Evolutionary conservation across 1,140 invertebrate species (phyloP).

Genomic region (Harpegnathos saltator): DNA sequence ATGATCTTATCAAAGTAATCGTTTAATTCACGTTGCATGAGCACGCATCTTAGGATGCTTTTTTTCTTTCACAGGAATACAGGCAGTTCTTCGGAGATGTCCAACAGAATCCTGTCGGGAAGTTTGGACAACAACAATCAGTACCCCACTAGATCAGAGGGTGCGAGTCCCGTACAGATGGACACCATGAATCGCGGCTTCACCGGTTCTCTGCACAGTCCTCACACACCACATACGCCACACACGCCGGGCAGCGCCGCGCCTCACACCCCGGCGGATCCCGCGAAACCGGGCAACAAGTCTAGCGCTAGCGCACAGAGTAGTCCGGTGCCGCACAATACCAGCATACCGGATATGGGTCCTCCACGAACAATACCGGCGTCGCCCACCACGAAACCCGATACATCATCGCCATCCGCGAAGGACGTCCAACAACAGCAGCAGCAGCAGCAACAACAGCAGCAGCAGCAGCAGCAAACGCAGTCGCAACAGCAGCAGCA

Average conservation of each 20-base stretch:
- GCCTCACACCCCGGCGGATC: constrained; percentile 82
- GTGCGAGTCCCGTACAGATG: constrained; percentile 83
- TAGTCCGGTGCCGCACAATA: constrained; percentile 82
- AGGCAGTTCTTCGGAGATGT: constrained; percentile 78
- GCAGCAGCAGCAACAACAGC: constrained; percentile 76
- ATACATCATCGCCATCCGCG: constrained; percentile 82
- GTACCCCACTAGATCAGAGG: constrained; percentile 80
- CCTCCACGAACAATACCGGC: constrained; percentile 83
- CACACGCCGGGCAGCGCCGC: constrained; percentile 82
- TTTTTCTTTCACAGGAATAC: constrained; percentile 73
- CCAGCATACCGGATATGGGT: constrained; percentile 82
- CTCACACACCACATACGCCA: constrained; percentile 84
- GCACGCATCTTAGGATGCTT: background rate
- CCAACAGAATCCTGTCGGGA: constrained; percentile 80
- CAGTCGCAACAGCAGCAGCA: constrained; percentile 73
- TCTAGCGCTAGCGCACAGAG: constrained; percentile 82
- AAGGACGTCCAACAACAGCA: constrained; percentile 82
- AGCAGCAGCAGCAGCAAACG: constrained; percentile 75
- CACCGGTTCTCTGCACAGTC: constrained; percentile 82
- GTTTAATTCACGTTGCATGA: background rate
- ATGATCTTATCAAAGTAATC: no score
- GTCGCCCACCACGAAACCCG: constrained; percentile 83
- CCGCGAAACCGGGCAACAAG: constrained; percentile 78
- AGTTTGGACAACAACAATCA: constrained; percentile 80
- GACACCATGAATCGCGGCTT: constrained; percentile 83